phyloP scores from a whole-genome alignment of 2,888 invertebrate species.

The Ectropis crepuscularia region DNA sequence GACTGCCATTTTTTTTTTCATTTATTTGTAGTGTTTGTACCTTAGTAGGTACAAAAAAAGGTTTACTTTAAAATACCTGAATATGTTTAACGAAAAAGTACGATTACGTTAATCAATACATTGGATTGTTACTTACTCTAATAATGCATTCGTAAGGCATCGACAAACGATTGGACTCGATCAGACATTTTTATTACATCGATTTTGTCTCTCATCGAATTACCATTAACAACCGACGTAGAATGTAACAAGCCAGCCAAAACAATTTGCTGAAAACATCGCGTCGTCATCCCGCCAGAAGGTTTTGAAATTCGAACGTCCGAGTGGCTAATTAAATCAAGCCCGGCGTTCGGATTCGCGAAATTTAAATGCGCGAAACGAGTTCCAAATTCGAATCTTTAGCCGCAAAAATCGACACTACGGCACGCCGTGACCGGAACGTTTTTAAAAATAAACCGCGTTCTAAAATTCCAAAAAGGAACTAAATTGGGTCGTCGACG shows the following conservation, averaged over 20 bases:
- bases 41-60: too few species aligned
- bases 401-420: conserved; percentile 71
- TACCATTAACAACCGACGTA: conserved; percentile 11
- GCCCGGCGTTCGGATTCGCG: conserved; percentile 25
- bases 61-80: too few species aligned
- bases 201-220: not conserved
- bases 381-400: conserved; percentile 49
- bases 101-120: not conserved
- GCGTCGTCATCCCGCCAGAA: conserved; percentile 22
- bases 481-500: conserved; percentile 56
- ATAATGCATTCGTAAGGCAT: not conserved
- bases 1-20: too few species aligned
- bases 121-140: not conserved
- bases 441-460: conserved; percentile 36
- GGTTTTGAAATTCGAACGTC: conserved; percentile 31
- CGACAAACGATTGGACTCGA: not conserved
- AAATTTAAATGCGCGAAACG: conserved; percentile 38
- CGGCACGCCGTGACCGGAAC: conserved; percentile 46
- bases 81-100: too few species aligned
- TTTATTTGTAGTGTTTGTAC: too few species aligned
- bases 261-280: conserved; percentile 21
- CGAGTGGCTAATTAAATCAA: conserved; percentile 34
- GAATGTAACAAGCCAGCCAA: conserved; percentile 17
- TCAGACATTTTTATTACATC: conserved; percentile 11
- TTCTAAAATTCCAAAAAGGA: conserved; percentile 60